Evolutionary conservation across 2,113 vertebrate genomes (phyloP), one percentile per base, ranked within the genome.

Genomic region (Hyperoodon ampullatus): DNA sequence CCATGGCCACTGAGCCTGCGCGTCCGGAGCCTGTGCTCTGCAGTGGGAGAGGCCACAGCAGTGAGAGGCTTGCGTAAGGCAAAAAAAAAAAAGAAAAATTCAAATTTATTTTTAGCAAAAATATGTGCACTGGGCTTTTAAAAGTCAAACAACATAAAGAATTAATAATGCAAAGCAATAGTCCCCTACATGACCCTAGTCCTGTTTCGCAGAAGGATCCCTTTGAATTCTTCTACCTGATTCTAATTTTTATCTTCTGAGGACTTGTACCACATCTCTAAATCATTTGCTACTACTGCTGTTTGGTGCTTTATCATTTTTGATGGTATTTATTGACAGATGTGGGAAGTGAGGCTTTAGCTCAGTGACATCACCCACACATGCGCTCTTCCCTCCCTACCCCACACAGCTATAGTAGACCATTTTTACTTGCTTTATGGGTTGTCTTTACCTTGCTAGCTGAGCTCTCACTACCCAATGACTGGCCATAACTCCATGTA

Each of bases 71-170:
- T 13, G 0, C 3, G 3, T 47, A 47, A 1, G 2, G 44, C 44
- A 47, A 47, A 47, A 47, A 47, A 47, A 53, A 78, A 71, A 92
- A 68, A 30, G 7, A 68, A 75, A 70, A 83, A 68, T n/a, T 88
- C 65, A 86, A 80, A 30, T 61, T 88, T 68, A 82, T 81, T 80
- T 95, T 81, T 55, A 60, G 61, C n/a, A 91, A 82, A 88, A 90
- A 39, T 53, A 91, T 42, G 18, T 93, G 16, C 47, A 24, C 13
- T 35, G 2, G 2, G 9, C 12, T 35, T 92, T 91, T 84, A 47
- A 84, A 87, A 88, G 47, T 80, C 63, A 77, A 88, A 75, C 55
- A 50, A 68, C 50, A 58, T 83, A 82, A 90, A 90, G 39, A 83
- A 65, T 35, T 72, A 80, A 70, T 72, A 88, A 70, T 86, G 47